Percentiles rank a stretch among this genome's conserved stretches.
These are phyloP conservation scores for Onychomys arenicola DNA, from an alignment of 2,797 vertebrate species.

Conservation along the genomic window DNA sequence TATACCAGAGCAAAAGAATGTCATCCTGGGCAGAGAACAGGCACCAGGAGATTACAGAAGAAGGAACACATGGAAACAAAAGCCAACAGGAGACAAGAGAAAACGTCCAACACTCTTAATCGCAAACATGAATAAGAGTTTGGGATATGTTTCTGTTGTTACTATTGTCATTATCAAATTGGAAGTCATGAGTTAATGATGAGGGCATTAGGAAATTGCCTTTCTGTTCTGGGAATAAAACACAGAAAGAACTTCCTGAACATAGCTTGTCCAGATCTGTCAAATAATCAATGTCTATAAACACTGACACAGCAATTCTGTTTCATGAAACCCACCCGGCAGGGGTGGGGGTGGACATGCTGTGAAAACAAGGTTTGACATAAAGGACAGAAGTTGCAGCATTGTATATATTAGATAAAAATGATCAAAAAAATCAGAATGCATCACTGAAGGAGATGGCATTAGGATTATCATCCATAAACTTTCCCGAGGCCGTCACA, in stretches of 20 bases:
- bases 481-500: slow-evolving; percentile 1
- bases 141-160: neutral
- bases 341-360: neutral
- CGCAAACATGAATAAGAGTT: neutral
- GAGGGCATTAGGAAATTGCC: neutral
- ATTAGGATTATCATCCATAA: neutral
- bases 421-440: neutral
- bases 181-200: slow-evolving; percentile 1
- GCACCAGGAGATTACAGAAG: neutral
- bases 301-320: slow-evolving; percentile 12
- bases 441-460: neutral
- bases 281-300: slow-evolving; percentile 1
- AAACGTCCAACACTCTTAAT: neutral
- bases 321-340: neutral
- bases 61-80: neutral
- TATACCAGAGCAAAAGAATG: neutral
- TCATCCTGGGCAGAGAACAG: neutral
- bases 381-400: neutral
- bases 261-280: slow-evolving; percentile 1
- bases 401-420: slow-evolving; percentile 23
- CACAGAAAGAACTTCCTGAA: slow-evolving; percentile 29
- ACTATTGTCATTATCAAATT: neutral
- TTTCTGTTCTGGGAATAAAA: neutral
- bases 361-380: slow-evolving; percentile 16
- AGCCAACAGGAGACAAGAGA: slow-evolving; percentile 17